phyloP scores from a whole-genome alignment of 2,888 invertebrate species.

The Ryuthela nishihirai region DNA sequence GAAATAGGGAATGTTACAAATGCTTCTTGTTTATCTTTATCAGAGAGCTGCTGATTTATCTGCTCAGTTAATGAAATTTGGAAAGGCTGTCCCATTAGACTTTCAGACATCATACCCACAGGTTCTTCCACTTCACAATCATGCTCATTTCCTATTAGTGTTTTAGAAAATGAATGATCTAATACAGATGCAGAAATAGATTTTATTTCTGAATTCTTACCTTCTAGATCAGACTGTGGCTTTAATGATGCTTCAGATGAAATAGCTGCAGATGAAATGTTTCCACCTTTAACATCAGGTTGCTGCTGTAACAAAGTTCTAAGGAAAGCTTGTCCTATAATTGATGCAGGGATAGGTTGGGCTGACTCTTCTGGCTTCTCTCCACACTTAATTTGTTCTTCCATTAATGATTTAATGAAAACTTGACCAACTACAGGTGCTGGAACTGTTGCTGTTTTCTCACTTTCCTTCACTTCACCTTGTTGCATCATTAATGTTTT shows the following conservation, averaged over 20 bases:
- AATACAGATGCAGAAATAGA: constrained; percentile 13
- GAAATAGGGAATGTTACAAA: not conserved
- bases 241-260: too few relatives aligned
- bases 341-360: constrained; percentile 12
- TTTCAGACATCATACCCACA: too few relatives aligned
- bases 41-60: not conserved
- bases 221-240: too few relatives aligned
- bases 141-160: too few relatives aligned
- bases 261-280: too few relatives aligned
- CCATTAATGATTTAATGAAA: constrained; percentile 7
- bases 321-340: constrained; percentile 24
- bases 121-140: too few relatives aligned
- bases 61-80: too few relatives aligned
- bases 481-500: constrained; percentile 10
- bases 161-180: constrained; percentile 24
- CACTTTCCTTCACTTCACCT: not conserved
- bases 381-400: not conserved
- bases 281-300: too few relatives aligned
- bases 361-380: too few relatives aligned
- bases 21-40: not conserved
- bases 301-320: too few relatives aligned
- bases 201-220: constrained; percentile 5
- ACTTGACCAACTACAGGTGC: constrained; percentile 6
- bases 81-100: too few relatives aligned
- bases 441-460: constrained; percentile 3